A percentile compares a stretch with the other conserved stretches of the same genome.
Conservation (phyloP, 2,888 invertebrate species). For the Leptura quadrifasciata region DNA sequence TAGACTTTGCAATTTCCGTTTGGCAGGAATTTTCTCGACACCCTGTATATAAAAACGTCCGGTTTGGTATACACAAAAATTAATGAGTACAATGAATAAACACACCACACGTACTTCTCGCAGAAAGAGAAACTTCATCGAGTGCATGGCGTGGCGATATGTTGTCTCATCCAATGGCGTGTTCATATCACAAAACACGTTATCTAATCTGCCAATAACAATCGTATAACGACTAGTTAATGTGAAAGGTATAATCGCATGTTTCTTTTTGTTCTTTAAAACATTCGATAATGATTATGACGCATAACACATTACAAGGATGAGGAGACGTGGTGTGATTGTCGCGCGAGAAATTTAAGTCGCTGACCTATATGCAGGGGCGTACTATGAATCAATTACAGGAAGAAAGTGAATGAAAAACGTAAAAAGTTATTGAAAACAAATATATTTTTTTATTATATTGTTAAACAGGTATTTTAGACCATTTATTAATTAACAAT, state of each 20-base stretch:
- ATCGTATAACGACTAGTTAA: not conserved
- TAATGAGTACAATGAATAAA: not conserved
- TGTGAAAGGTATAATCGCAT: not conserved
- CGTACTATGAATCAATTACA: no score
- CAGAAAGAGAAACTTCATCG: constrained; percentile 6
- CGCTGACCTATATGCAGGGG: not conserved
- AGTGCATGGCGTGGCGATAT: not conserved
- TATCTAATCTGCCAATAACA: not conserved
- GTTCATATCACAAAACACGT: not conserved
- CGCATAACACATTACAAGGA: not conserved
- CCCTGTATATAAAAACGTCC: no score
- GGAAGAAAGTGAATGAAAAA: no score
- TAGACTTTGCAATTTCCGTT: no score
- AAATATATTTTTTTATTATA: no score
- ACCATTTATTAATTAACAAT: no score
- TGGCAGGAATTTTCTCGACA: no score
- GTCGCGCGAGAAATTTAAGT: not conserved
- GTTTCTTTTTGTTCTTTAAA: not conserved
- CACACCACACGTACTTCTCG: not conserved
- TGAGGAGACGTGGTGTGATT: not conserved
- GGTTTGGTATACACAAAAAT: no score
- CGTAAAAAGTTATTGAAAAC: no score
- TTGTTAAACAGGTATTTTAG: no score
- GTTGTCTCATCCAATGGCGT: not conserved
- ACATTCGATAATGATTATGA: not conserved